Evolutionary conservation across 1,140 invertebrate species (phyloP), one percentile per base, ranked within the genome.

Genomic region (Drosophila sechellia): DNA sequence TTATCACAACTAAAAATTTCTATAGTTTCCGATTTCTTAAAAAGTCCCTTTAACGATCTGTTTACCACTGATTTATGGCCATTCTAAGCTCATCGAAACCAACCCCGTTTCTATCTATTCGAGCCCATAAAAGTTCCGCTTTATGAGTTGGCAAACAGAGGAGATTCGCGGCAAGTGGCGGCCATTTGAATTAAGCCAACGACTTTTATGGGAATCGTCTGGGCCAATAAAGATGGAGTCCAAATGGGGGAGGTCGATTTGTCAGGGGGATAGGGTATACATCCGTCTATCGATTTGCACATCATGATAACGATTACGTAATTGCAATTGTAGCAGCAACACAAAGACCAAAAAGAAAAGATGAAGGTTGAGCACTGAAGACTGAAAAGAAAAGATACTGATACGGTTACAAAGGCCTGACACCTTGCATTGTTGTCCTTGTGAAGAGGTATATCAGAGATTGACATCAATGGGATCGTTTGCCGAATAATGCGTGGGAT

Each of bases 141-240:
- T 86, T 76, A 86, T 81, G 83, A 83, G 79, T 57, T 73, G 73
- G 73, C 79, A 81, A 81, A 81, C 79, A 81, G 60, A 46, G 20
- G 35, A 50, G 61, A 72, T 39, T 45, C 58, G 58, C 43, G 69
- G 71, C 70, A 75, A 74, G 77, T 57, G 39, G 54, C 53, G 63
- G 66, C 75, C 84, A 89, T 87, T 87, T 70, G 79, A 89, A 83
- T 89, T 86, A 89, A 89, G 70, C 77, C 75, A 87, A 83, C 63
- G 57, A 55, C 43, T 76, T 83, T 89, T 89, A 87, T 79, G 74
- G 48, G 59, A 53, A 46, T 52, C 59, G 69, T 55, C 70, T 64
- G 69, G 60, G 70, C 79, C 65, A 79, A 72, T 86, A 83, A 83
- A 76, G 57, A 55, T 72, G 37, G 37, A 39, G 15, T 46, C 64